Percentiles rank a stretch among this genome's conserved stretches.
Evolutionary conservation across 2,113 vertebrate species (phyloP).

Genomic region (Laterallus jamaicensis): DNA sequence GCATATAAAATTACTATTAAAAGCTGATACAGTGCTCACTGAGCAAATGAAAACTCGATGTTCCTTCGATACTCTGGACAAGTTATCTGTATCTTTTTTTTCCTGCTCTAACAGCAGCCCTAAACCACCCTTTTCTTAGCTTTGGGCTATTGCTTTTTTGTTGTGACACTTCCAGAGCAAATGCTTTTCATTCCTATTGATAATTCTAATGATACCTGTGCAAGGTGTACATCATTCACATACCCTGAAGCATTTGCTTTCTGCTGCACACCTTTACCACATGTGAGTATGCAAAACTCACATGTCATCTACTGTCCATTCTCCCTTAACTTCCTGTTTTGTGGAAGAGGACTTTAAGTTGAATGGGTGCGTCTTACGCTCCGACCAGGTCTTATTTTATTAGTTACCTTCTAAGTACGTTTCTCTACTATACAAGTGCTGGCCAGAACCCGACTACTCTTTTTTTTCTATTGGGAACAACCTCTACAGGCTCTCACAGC

Average conservation of each 20-base stretch:
- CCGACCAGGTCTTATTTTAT: background rate
- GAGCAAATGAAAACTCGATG: background rate
- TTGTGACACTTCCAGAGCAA: background rate
- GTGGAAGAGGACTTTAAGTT: background rate
- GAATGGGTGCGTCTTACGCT: background rate
- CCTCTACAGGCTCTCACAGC: background rate
- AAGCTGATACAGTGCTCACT: background rate
- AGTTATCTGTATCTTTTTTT: background rate
- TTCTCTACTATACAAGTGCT: background rate
- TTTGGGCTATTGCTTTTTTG: conserved; percentile 29
- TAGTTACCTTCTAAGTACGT: background rate
- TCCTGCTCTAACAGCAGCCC: background rate
- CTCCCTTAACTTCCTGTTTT: background rate
- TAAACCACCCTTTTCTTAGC: background rate
- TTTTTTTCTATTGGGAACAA: background rate
- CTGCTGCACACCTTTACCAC: background rate
- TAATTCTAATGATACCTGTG: background rate
- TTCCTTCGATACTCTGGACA: background rate
- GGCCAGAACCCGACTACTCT: background rate
- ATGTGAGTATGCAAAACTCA: background rate
- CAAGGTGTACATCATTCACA: background rate
- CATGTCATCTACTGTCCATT: background rate
- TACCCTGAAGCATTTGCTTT: background rate
- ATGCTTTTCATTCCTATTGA: conserved; percentile 33
- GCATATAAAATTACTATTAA: background rate